Conservation (phyloP, 2,888 invertebrate species). For the Eretmocerus hayati region DNA sequence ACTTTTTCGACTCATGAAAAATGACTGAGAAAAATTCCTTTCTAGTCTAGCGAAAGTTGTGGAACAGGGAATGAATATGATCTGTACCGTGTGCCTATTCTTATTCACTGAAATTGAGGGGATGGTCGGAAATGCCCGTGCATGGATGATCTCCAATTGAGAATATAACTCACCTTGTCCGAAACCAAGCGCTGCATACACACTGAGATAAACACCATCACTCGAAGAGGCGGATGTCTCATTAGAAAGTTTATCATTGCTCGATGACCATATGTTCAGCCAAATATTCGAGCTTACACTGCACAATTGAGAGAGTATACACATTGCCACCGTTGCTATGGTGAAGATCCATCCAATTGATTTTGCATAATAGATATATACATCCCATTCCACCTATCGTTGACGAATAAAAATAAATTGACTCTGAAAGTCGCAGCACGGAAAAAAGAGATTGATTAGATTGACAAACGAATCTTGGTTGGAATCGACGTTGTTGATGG, state of each 20-base stretch:
- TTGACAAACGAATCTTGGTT: no score
- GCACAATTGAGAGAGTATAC: constrained; percentile 74
- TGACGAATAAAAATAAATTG: no score
- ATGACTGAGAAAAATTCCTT: not conserved
- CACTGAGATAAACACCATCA: constrained; percentile 76
- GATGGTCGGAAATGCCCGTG: not conserved
- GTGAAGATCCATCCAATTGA: constrained; percentile 74
- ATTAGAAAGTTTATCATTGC: constrained; percentile 53
- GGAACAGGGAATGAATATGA: no score
- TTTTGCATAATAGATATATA: constrained; percentile 82
- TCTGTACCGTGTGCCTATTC: no score
- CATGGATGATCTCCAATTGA: constrained; percentile 24
- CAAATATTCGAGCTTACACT: constrained; percentile 83
- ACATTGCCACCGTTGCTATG: constrained; percentile 67
- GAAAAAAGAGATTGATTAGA: no score
- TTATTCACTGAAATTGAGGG: no score
- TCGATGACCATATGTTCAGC: constrained; percentile 76
- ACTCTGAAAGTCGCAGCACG: no score
- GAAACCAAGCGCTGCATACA: constrained; percentile 82
- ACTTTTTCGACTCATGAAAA: not conserved
- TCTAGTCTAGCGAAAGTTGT: no score
- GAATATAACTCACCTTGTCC: constrained; percentile 69
- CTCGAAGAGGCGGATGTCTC: constrained; percentile 54
- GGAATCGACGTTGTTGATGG: no score
- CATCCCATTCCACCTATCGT: constrained; percentile 73